Base-by-base conservation (phyloP, 2,113 vertebrate species). In the Cricetomys ansorgei region DNA sequence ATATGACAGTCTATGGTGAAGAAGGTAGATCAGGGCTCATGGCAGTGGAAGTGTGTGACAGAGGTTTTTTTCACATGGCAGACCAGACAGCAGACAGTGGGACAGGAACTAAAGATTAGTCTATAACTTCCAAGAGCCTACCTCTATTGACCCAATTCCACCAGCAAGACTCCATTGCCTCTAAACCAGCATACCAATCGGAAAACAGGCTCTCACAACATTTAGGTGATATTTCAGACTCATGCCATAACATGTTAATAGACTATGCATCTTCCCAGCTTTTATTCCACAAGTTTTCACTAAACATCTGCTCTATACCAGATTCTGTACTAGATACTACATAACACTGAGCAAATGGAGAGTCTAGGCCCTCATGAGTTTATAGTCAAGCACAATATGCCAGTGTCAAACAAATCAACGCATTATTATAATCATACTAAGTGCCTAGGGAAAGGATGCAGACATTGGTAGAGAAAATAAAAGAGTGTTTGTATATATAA, bases 191-290 rank as follows among this genome's bases (percentile, higher is more conserved):
- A 88, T 67, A 25, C 19, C 1, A 86, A 3, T 34, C 29, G 7
- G 19, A 34, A 9, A 53, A 53, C 9, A n/a, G 37, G 34, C 21
- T 21, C 23, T 70, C 11, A 27, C 13, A 88, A 70, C 23, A 50
- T 50, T 19, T n/a, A 70, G 45, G 48, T 48, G 1, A 87, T 37
- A 40, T n/a, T 87, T 87, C 48, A 87, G 85, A 87, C 4, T 69
- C 34, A 53, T 65, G 3, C 17, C 64, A 87, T 69, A 53, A 53
- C 64, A 50, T 19, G 27, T 81, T 77, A 95, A 93, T 81, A 79
- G 81, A 67, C 69, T 92, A 79, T 94, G 88, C 21, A 72, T 73
- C 48, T 83, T 29, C 55, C 64, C n/a, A 92, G 53, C 80, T 92
- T 40, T 88, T 48, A 90, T 69, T 73, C 50, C 57, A 80, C 40